Percentiles rank a stretch among this genome's conserved stretches.
phyloP scores from a whole-genome alignment of 1,140 invertebrate species.

The Meloidogyne floridensis region DNA sequence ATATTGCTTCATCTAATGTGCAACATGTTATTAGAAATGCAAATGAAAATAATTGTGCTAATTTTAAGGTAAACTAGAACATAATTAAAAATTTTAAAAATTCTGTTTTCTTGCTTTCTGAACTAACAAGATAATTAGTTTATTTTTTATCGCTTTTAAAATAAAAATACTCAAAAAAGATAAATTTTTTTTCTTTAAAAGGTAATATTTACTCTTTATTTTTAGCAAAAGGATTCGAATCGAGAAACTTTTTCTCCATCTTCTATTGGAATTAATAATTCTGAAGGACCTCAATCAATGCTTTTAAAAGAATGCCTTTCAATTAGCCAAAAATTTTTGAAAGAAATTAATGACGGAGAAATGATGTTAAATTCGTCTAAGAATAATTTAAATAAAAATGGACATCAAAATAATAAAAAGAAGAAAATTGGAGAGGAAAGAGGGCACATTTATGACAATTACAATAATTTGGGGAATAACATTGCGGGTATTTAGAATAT shows the following conservation, averaged over 20 bases:
- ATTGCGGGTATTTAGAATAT: too few relatives aligned
- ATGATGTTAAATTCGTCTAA: neutral
- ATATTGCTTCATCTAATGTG: neutral
- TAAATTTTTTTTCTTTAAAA: neutral
- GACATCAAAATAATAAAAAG: neutral
- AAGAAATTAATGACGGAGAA: slow-evolving; percentile 25
- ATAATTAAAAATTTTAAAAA: too few relatives aligned
- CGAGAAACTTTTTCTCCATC: neutral
- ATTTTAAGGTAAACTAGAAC: neutral
- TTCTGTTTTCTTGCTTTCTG: too few relatives aligned
- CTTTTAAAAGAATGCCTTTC: slow-evolving; percentile 25
- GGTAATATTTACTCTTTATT: slow-evolving; percentile 1
- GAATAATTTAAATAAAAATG: neutral
- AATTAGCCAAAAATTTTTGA: slow-evolving; percentile 28
- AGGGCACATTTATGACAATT: neutral
- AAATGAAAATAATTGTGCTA: neutral
- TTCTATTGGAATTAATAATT: slow-evolving; percentile 12
- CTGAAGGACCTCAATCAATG: neutral
- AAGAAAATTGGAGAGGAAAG: neutral
- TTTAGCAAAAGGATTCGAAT: neutral
- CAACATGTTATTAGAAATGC: neutral
- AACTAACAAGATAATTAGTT: too few relatives aligned
- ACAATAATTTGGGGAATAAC: neutral
- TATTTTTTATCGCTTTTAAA: neutral
- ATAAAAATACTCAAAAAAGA: neutral